A percentile compares a stretch with the other conserved stretches of the same genome.
Conservation (phyloP, 2,888 invertebrate genomes). For the Strigamia transsilvanica region DNA sequence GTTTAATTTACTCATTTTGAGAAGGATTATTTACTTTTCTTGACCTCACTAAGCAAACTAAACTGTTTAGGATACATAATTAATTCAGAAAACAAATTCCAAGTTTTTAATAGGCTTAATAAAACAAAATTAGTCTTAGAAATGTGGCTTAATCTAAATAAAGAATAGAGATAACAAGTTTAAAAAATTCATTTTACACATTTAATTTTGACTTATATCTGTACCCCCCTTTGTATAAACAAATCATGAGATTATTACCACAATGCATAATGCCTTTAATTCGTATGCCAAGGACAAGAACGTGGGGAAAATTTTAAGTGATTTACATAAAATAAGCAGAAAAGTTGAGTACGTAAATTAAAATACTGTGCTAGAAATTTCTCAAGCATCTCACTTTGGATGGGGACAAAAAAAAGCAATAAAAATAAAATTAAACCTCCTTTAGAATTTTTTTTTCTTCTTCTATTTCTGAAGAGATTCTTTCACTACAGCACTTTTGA, state of each 20-base stretch:
- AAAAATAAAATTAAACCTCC: slow-evolving; percentile 25
- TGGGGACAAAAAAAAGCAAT: background rate
- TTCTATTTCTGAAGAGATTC: background rate
- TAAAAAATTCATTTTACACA: slow-evolving; percentile 53
- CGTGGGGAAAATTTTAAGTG: background rate
- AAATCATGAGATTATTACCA: slow-evolving; percentile 33
- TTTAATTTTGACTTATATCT: slow-evolving; percentile 56
- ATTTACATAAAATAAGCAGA: background rate
- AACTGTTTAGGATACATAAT: background rate
- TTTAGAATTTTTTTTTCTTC: slow-evolving; percentile 1
- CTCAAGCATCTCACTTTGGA: slow-evolving; percentile 13
- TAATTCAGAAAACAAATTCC: background rate
- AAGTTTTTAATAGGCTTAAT: background rate
- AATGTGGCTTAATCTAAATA: slow-evolving; percentile 55
- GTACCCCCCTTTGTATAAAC: slow-evolving; percentile 50
- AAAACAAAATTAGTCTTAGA: slow-evolving; percentile 51
- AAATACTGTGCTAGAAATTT: slow-evolving; percentile 32
- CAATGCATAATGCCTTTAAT: slow-evolving; percentile 24
- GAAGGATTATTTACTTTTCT: no score
- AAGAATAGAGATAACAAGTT: slow-evolving; percentile 53
- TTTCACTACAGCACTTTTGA: slow-evolving; percentile 5
- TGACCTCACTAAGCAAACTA: no score
- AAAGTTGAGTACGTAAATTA: slow-evolving; percentile 21
- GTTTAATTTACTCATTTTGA: no score
- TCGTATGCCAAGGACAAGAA: slow-evolving; percentile 28